Conservation (phyloP, 2,888 invertebrate genomes). For the Cephus rjabovi region DNA sequence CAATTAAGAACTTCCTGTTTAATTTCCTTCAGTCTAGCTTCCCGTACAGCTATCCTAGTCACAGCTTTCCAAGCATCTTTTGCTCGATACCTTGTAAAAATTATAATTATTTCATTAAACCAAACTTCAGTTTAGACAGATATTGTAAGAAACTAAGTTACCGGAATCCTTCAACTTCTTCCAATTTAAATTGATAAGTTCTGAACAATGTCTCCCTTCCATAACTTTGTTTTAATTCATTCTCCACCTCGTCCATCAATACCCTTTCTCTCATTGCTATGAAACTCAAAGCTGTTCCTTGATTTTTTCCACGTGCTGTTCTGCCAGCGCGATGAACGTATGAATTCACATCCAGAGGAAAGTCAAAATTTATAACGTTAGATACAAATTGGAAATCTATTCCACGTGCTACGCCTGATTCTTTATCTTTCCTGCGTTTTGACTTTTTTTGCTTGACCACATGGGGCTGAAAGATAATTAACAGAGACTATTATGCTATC, state of each 20-base stretch:
- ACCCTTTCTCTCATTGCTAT: conserved; percentile 83
- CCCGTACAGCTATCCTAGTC: conserved; percentile 91
- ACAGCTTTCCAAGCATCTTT: conserved; percentile 96
- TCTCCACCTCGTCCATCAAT: conserved; percentile 81
- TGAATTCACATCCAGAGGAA: conserved; percentile 87
- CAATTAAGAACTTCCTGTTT: conserved; percentile 93
- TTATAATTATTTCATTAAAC: not conserved
- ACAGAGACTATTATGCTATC: conserved; percentile 40
- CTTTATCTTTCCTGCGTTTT: conserved; percentile 84
- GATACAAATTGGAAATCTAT: conserved; percentile 98
- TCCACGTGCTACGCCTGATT: conserved; percentile 95
- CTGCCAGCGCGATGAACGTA: conserved; percentile 97
- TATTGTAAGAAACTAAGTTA: conserved; percentile 26
- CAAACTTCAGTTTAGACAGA: not conserved
- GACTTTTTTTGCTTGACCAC: conserved; percentile 62
- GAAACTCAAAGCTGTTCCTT: conserved; percentile 90
- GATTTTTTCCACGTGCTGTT: conserved; percentile 88
- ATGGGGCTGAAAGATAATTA: conserved; percentile 50
- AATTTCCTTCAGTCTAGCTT: conserved; percentile 96
- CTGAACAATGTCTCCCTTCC: conserved; percentile 73
- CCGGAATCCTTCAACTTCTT: conserved; percentile 95
- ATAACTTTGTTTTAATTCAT: conserved; percentile 76
- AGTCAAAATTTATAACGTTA: conserved; percentile 99
- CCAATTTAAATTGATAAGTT: conserved; percentile 93
- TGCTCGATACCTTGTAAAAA: conserved; percentile 77